Percentiles rank a stretch among this genome's conserved stretches.
Evolutionary conservation across 2,113 vertebrate genomes (phyloP).

Genomic region (Saguinus midas): DNA sequence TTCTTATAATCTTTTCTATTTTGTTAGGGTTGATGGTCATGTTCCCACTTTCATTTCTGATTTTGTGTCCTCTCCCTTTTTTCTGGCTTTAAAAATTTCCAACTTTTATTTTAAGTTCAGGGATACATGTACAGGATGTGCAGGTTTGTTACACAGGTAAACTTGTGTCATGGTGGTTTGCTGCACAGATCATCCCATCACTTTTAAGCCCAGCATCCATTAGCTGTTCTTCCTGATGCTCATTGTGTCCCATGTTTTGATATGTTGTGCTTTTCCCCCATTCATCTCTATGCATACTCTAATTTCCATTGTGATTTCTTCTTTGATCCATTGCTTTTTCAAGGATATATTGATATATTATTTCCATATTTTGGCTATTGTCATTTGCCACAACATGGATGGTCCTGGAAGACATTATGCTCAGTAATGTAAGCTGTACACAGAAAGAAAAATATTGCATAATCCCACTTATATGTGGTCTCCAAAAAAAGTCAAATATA

Average conservation of each 20-base stretch:
- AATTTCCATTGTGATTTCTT: background rate
- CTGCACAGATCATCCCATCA: too few relatives aligned
- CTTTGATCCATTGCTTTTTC: background rate
- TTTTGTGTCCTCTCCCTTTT: background rate
- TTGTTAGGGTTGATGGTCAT: background rate
- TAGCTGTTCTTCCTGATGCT: too few relatives aligned
- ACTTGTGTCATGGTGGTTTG: too few relatives aligned
- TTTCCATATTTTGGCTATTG: background rate
- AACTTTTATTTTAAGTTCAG: too few relatives aligned
- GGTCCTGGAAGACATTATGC: background rate
- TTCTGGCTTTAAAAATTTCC: too few relatives aligned
- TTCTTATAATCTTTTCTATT: background rate
- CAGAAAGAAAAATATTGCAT: background rate
- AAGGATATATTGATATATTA: background rate
- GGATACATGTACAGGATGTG: too few relatives aligned
- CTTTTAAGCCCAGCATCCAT: too few relatives aligned
- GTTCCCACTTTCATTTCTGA: background rate
- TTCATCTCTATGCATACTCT: background rate
- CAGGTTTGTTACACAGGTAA: too few relatives aligned
- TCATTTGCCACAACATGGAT: background rate
- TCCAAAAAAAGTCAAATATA: background rate
- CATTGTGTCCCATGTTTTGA: background rate
- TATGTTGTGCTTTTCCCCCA: background rate
- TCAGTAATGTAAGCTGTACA: background rate
- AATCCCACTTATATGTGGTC: background rate